Evolutionary conservation across 2,797 vertebrate species (phyloP), one percentile per base, ranked within the genome.

Genomic region (Peromyscus nudipes): DNA sequence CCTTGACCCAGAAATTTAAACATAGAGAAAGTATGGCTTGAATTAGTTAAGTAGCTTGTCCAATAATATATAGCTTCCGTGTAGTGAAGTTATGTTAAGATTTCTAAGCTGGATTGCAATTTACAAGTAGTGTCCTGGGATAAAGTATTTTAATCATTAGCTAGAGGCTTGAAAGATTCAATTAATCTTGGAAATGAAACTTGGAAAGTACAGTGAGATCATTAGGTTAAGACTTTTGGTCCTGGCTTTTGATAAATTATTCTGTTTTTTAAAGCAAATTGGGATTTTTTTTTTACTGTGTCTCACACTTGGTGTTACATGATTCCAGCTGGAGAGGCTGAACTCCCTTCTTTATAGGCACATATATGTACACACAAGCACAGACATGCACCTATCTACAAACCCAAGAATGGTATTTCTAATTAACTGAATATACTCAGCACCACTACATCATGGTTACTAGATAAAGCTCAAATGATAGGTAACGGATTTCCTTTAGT

Each of bases 211-310:
- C 62, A 23, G 43, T 52, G 37, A 75, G 11, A 34, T 64, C 80
- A 67, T 87, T 80, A 65, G 75, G 65, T 71, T 43, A 76, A n/a
- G n/a, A 37, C 46, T 67, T 40, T 9, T 75, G 17, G 37, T 27
- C 25, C 16, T 64, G 65, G 25, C 14, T 91, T 52, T 37, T 95
- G 84, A 77, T 43, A 85, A 90, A 77, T 67, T 8, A 3, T 69
- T 90, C 17, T 96, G 21, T 92, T 96, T 92, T n/a, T 29, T 80
- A 84, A 65, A 88, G 46, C n/a, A 88, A 52, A 67, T 19, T 79
- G 40, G 89, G 34, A 92, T 16, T 88, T 46, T 57, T 14, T 40
- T 23, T 82, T 92, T 16, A 49, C 12, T 62, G 40, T 16, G 16
- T 46, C 29, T 57, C 73, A 23, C 55, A 40, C 16, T 73, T 94